Evolutionary conservation across 2,797 vertebrate genomes (phyloP).

Genomic region (Hoplostethus mediterraneus): DNA sequence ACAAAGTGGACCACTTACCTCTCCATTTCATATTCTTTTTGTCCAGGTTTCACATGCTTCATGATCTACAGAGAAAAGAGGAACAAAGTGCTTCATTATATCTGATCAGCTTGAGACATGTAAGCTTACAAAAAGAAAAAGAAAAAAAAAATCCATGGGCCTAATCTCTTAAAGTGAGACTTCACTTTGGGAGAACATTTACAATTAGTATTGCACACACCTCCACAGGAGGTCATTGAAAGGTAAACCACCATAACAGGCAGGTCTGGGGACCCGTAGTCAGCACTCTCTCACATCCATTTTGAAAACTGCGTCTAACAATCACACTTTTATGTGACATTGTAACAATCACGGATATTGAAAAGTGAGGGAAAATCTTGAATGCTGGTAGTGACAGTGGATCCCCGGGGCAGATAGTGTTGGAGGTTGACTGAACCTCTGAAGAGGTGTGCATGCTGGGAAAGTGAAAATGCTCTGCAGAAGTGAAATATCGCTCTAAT

Average conservation of each 20-base stretch:
- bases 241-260: background rate
- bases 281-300: background rate
- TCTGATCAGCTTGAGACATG: background rate
- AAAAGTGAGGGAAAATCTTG: background rate
- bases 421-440: conserved; percentile 25
- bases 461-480: conserved; percentile 23
- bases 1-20: conserved; percentile 82
- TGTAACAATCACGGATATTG: background rate
- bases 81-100: conserved; percentile 14
- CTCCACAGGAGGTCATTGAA: background rate
- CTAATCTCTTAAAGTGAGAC: too few relatives aligned
- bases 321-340: conserved; percentile 1
- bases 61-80: conserved; percentile 86
- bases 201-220: background rate
- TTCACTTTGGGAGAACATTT: background rate
- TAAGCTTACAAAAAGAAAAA: too few relatives aligned
- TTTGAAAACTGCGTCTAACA: background rate
- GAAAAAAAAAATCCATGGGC: too few relatives aligned
- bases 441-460: conserved; percentile 29
- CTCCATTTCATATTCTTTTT: conserved; percentile 95
- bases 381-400: background rate
- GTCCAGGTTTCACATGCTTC: conserved; percentile 90
- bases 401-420: conserved; percentile 14
- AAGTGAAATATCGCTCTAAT: conserved; percentile 46
- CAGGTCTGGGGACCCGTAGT: too few relatives aligned